Evolutionary conservation across 2,797 vertebrate species (phyloP), one percentile per base, ranked within the genome.

Genomic region (Aeoliscus strigatus): DNA sequence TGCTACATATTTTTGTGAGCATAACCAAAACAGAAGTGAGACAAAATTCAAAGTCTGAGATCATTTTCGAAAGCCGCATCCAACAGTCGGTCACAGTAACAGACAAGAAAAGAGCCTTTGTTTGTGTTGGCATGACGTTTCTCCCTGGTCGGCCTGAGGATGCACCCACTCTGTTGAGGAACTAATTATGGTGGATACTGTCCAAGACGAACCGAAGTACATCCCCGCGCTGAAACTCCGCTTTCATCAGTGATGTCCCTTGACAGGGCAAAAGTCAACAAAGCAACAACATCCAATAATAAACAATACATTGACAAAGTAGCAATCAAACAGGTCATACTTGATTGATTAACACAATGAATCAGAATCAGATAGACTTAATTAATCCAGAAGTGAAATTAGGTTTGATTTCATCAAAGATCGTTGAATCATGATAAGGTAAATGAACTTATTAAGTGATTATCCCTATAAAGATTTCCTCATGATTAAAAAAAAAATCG

Each of bases 111-210:
- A 67, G 46, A 67, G 40, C 70, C 60, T 44, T 51, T 76, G 77
- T 82, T 80, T 80, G 77, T 78, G 48, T 79, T 84, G 81, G 77
- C 80, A 78, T 77, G 66, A n/a, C 66, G 74, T 74, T 80, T 72
- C 65, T 78, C 77, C 70, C 73, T 55, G 82, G 83, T 85, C 82
- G 76, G 81, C 74, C 79, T 6, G 56, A 67, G 75, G 77, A 82
- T 53, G 64, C 69, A 60, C 47, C 59, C 25, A 62, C 68, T 73
- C 75, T 73, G 79, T 66, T 65, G 74, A 76, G 72, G 73, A 83
- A 75, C 80, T 80, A 83, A 84, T 86, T 84, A 75, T 37, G 13
- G 72, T 84, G 81, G 81, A 84, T 49, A 50, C 42, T 45, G 47
- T 85, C 79, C 81, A 85, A 78, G 59, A 60, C 12, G 37, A 64